A percentile compares a stretch with the other conserved stretches of the same genome.
Conservation (phyloP, 2,113 vertebrate species). For the Syrrhaptes paradoxus region DNA sequence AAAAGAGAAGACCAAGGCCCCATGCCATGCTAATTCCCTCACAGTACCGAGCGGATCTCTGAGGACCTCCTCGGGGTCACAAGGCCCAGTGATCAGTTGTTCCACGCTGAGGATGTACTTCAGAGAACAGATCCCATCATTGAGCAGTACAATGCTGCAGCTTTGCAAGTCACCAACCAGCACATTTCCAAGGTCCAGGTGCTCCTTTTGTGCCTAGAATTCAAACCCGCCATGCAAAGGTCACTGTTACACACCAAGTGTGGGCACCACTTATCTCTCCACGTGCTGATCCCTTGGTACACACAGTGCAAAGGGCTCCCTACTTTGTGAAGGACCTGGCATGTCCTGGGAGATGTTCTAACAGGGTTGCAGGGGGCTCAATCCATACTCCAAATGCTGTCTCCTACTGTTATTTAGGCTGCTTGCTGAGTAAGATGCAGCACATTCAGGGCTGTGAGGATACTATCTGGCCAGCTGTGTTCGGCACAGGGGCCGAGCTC, state of each 20-base stretch:
- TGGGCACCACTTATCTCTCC: not conserved
- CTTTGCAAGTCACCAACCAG: constrained; percentile 78
- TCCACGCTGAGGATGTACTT: constrained; percentile 80
- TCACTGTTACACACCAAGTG: not conserved
- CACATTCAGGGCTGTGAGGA: not conserved
- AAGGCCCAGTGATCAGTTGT: constrained; percentile 69
- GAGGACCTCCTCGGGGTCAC: not conserved
- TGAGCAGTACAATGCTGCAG: constrained; percentile 80
- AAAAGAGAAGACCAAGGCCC: not conserved
- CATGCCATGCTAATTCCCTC: not conserved
- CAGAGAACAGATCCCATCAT: constrained; percentile 82
- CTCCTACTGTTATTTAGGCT: not conserved
- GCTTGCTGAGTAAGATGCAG: not conserved
- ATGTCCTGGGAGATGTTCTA: not conserved
- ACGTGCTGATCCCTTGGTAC: not conserved
- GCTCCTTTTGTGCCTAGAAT: constrained; percentile 75
- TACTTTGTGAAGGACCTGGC: not conserved
- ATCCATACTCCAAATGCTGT: not conserved
- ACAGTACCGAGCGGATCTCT: constrained; percentile 75
- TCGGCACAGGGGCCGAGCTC: not conserved
- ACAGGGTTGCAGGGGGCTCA: not conserved
- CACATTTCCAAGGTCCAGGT: constrained; percentile 83
- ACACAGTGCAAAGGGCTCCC: not conserved
- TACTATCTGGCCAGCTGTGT: not conserved
- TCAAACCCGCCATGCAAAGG: not conserved